Evolutionary conservation across 2,888 invertebrate species (phyloP), one percentile per base, ranked within the genome.

Genomic region (Linyphia triangularis): DNA sequence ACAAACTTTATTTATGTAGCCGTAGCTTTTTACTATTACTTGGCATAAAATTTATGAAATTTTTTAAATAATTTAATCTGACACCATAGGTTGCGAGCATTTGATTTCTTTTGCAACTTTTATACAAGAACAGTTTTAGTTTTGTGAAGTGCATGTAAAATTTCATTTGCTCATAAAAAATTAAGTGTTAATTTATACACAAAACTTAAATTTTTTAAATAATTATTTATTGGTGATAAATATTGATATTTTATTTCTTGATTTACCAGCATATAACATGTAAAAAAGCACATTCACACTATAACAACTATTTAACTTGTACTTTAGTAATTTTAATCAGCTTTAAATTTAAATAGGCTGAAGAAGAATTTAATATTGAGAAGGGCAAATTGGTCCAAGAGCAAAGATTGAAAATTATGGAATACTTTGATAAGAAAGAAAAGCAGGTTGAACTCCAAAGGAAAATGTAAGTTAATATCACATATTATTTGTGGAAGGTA

Each of bases 331-430:
- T 70, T 37, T 40, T 9, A 33, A n/a, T 40, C 19, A 22, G 7
- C 22, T 30, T 10, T n/a, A 19, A 30, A n/a, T 51, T 51, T 51
- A 7, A 43, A 61, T 88, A 99, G 95, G 99, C 99, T 70, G 99
- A 99, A 93, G 99, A 99, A 94, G 99, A 99, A 94, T 99, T 99
- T 94, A 99, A 99, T 94, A 99, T 99, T 93, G 99, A 99, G 93
- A 99, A 99, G 93, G 99, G 99, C 91, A 96, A 99, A 92, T 94
- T 99, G 89, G 99, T 99, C 61, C 99, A 99, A 93, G 98, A 99
- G 93, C 99, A 99, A 93, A 95, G 99, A 91, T 95, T 99, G 90
- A 99, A 99, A 94, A 99, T 99, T 92, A 99, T 99, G 97, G 99
- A 99, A 93, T 98, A 97, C 93, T 99, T 98, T 93, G 99, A 99